A percentile compares a stretch with the other conserved stretches of the same genome.
Evolutionary conservation across 2,113 vertebrate genomes (phyloP).

Genomic region (Xiphias gladius): DNA sequence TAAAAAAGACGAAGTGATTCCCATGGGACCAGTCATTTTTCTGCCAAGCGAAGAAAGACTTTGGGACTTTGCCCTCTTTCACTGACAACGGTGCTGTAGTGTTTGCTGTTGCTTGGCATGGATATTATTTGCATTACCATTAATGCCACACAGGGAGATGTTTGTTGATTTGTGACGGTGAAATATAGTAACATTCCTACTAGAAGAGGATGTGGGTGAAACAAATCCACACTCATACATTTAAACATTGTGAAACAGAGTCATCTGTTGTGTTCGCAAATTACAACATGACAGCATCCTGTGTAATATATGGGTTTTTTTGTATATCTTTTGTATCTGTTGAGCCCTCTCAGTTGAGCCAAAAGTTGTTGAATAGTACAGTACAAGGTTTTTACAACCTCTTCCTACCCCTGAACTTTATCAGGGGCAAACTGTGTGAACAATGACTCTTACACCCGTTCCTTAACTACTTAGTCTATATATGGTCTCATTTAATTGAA

Average conservation of each 20-base stretch:
- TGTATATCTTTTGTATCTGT: constrained; percentile 37
- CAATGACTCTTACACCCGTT: constrained; percentile 22
- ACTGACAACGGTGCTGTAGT: background rate
- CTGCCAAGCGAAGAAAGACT: constrained; percentile 2
- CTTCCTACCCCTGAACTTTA: constrained; percentile 55
- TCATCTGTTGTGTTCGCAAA: background rate
- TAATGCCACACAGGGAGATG: background rate
- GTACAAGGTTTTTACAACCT: constrained; percentile 63
- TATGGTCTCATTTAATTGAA: constrained; percentile 24
- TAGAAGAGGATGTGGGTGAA: background rate
- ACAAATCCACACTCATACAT: background rate
- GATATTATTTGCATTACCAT: constrained; percentile 34
- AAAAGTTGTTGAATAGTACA: constrained; percentile 41
- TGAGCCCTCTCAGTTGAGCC: constrained; percentile 20
- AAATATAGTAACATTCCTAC: background rate
- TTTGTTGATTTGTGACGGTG: background rate
- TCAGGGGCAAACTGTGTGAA: constrained; percentile 29
- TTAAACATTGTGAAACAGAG: background rate
- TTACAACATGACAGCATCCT: constrained; percentile 1
- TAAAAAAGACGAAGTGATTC: constrained; percentile 34
- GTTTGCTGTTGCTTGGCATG: constrained; percentile 3
- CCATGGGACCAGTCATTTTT: constrained; percentile 7
- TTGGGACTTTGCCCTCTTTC: constrained; percentile 1
- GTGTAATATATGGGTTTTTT: constrained; percentile 15
- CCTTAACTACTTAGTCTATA: constrained; percentile 18